A percentile compares a stretch with the other conserved stretches of the same genome.
phyloP scores from a whole-genome alignment of 2,888 invertebrate species.

The Heteromyza rotundicornis region DNA sequence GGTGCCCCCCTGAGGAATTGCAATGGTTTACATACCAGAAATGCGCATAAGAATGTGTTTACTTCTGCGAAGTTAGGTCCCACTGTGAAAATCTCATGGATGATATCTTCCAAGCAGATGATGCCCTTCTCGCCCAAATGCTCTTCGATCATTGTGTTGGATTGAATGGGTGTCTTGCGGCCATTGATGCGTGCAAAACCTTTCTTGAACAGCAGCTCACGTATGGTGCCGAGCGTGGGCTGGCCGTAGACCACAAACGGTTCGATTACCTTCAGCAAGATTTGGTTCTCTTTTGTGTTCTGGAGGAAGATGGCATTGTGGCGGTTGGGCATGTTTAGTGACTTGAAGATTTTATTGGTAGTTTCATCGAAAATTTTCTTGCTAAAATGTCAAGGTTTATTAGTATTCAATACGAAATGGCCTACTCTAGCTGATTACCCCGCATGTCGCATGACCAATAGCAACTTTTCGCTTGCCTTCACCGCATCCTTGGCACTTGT shows the following conservation, averaged over 20 bases:
- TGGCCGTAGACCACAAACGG: slow-evolving; percentile 60
- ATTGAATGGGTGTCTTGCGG: slow-evolving; percentile 59
- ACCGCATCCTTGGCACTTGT: slow-evolving; percentile 39
- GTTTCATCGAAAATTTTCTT: slow-evolving; percentile 59
- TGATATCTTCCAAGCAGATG: slow-evolving; percentile 62
- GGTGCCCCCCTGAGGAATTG: neutral
- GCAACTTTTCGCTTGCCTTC: slow-evolving; percentile 50
- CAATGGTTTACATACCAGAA: slow-evolving; percentile 55
- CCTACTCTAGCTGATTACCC: slow-evolving; percentile 37
- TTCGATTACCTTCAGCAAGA: slow-evolving; percentile 58
- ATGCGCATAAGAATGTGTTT: slow-evolving; percentile 52
- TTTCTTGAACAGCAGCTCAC: slow-evolving; percentile 61
- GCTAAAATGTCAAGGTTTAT: slow-evolving; percentile 34
- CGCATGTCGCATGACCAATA: slow-evolving; percentile 59
- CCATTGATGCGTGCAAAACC: slow-evolving; percentile 57
- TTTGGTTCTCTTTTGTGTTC: slow-evolving; percentile 57
- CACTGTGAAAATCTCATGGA: slow-evolving; percentile 61
- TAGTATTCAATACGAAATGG: no score
- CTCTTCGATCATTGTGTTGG: slow-evolving; percentile 61
- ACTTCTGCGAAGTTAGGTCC: slow-evolving; percentile 58
- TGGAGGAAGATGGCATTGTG: slow-evolving; percentile 58
- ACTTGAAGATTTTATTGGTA: slow-evolving; percentile 50
- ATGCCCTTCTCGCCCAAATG: slow-evolving; percentile 58
- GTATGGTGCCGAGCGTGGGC: slow-evolving; percentile 55
- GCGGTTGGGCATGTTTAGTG: slow-evolving; percentile 47